A percentile compares a stretch with the other conserved stretches of the same genome.
These are phyloP conservation scores for Rhysida immarginata DNA, from an alignment of 1,140 invertebrate genomes.

Conservation along the genomic window DNA sequence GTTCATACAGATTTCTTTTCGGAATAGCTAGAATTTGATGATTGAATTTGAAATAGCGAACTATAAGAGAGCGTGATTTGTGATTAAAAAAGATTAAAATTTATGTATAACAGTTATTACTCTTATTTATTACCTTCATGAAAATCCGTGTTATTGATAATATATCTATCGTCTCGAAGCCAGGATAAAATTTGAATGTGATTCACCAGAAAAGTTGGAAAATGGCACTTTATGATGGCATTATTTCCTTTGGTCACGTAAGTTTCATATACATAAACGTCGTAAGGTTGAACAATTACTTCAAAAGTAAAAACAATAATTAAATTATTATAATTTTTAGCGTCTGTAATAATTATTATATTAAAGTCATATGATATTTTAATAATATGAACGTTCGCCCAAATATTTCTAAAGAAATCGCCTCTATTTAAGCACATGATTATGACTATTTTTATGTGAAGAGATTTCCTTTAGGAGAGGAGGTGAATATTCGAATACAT, in stretches of 20 bases:
- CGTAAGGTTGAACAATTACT: slow-evolving; percentile 74
- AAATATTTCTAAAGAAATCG: too few relatives aligned
- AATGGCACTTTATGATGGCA: slow-evolving; percentile 35
- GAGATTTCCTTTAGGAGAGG: too few relatives aligned
- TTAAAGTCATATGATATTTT: too few relatives aligned
- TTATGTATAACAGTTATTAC: too few relatives aligned
- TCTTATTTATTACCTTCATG: not conserved
- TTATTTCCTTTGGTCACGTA: slow-evolving; percentile 76
- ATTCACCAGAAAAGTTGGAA: not conserved
- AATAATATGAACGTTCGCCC: too few relatives aligned
- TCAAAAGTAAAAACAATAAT: too few relatives aligned
- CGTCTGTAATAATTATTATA: too few relatives aligned
- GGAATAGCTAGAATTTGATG: not conserved
- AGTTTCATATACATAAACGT: slow-evolving; percentile 71
- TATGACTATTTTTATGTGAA: too few relatives aligned
- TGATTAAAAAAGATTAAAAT: not conserved
- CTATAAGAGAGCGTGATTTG: not conserved
- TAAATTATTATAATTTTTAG: too few relatives aligned
- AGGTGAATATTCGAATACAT: too few relatives aligned
- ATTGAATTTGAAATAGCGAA: not conserved
- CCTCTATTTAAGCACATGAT: too few relatives aligned
- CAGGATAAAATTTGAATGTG: not conserved
- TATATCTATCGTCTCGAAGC: not conserved
- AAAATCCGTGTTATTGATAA: not conserved
- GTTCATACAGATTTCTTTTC: not conserved